These are phyloP conservation scores for Sinopyrophorus schimmeli DNA, from an alignment of 2,888 invertebrate species.

Conservation along the genomic window DNA sequence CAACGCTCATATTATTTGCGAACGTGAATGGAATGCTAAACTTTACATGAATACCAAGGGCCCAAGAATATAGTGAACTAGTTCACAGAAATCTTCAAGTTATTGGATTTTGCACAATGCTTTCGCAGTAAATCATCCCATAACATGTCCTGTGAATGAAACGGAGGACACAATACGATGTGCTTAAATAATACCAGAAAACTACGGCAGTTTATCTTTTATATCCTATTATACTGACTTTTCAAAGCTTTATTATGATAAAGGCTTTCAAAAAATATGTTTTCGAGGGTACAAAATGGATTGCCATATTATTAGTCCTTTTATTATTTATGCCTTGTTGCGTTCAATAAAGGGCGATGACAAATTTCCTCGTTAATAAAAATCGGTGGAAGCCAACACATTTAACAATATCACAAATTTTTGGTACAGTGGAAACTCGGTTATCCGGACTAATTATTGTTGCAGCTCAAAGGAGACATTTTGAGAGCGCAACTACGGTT, in stretches of 20 bases:
- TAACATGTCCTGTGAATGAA: slow-evolving; percentile 29
- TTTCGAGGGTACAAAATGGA: too few relatives aligned
- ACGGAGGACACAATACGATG: slow-evolving; percentile 28
- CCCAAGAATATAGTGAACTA: slow-evolving; percentile 26
- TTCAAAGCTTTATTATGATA: slow-evolving; percentile 29
- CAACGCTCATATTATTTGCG: slow-evolving; percentile 20
- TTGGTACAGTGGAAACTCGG: too few relatives aligned
- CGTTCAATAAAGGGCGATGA: too few relatives aligned
- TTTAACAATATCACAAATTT: too few relatives aligned
- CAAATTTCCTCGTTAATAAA: too few relatives aligned
- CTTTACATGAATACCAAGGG: slow-evolving; percentile 24
- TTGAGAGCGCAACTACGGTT: too few relatives aligned
- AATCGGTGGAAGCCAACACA: too few relatives aligned
- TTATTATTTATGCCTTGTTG: too few relatives aligned
- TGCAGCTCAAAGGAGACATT: too few relatives aligned
- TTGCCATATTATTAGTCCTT: too few relatives aligned
- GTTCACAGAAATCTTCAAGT: slow-evolving; percentile 23
- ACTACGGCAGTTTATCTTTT: slow-evolving; percentile 30
- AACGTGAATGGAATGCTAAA: slow-evolving; percentile 22
- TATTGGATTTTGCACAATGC: slow-evolving; percentile 28
- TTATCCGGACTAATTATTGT: too few relatives aligned
- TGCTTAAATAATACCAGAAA: slow-evolving; percentile 28
- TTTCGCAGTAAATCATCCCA: slow-evolving; percentile 27
- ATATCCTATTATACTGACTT: slow-evolving; percentile 21
- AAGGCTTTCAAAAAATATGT: too few relatives aligned